Evolutionary conservation across 2,888 invertebrate species (phyloP).

Genomic region (Leptogaster cylindrica): DNA sequence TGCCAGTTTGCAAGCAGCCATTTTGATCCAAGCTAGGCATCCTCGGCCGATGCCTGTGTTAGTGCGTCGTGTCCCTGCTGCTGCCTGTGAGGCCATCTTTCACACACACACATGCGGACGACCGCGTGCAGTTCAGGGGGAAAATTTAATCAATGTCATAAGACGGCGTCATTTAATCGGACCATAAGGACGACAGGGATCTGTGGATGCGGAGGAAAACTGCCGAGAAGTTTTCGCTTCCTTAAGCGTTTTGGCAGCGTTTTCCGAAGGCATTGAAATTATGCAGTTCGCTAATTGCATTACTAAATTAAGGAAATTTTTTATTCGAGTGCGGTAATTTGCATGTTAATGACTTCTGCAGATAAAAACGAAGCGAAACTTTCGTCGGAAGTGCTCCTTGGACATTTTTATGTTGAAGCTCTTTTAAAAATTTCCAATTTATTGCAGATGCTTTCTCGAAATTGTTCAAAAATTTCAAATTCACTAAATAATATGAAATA

Average conservation of each 20-base stretch:
- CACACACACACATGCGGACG: conserved; percentile 14
- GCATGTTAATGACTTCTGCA: conserved; percentile 1
- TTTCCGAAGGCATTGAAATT: neutral
- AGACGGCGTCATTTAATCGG: conserved; percentile 16
- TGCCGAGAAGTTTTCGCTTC: neutral
- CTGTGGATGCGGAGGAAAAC: neutral
- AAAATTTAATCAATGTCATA: conserved; percentile 37
- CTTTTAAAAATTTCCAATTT: neutral
- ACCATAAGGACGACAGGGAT: neutral
- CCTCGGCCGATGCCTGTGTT: neutral
- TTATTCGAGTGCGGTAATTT: neutral
- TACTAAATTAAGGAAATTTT: neutral
- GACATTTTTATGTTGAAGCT: neutral
- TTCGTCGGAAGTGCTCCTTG: neutral
- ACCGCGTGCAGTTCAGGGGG: conserved; percentile 32
- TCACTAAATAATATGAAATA: neutral
- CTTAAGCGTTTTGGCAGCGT: neutral
- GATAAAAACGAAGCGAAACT: conserved; percentile 13
- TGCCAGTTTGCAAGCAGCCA: conserved; percentile 20
- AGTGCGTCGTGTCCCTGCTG: neutral
- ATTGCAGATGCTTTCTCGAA: neutral
- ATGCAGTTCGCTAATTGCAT: conserved; percentile 5
- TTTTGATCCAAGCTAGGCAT: conserved; percentile 16
- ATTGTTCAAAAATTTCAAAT: neutral
- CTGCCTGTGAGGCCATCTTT: conserved; percentile 26